Percentiles rank a stretch among this genome's conserved stretches.
These are phyloP conservation scores for Zaprionus nigranus DNA, from an alignment of 1,140 invertebrate genomes.

Conservation along the genomic window DNA sequence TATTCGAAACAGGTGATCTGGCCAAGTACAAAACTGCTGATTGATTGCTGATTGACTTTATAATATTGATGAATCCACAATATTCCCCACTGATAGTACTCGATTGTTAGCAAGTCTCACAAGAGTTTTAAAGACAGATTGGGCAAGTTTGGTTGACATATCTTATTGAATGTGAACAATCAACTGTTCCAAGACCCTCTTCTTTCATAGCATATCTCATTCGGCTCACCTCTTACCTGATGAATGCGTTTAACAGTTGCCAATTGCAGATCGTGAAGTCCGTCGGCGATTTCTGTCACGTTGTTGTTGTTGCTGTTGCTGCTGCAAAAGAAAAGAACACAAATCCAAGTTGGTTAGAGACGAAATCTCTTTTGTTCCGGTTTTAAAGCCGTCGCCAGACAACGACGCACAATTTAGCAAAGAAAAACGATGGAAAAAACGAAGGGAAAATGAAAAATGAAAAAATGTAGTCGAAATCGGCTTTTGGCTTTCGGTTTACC, in stretches of 20 bases:
- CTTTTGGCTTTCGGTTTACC: conserved; percentile 53
- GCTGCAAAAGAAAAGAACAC: conserved; percentile 18
- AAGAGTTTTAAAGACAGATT: too few species aligned
- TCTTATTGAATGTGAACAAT: too few species aligned
- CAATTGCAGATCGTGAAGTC: neutral
- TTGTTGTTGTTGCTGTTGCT: neutral
- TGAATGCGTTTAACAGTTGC: conserved; percentile 5
- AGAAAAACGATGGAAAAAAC: neutral
- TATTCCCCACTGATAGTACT: too few species aligned
- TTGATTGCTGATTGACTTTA: too few species aligned
- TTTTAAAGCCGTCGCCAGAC: conserved; percentile 18
- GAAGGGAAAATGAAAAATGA: conserved; percentile 13
- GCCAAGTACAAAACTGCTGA: too few species aligned
- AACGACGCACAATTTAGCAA: conserved; percentile 35
- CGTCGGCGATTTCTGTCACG: neutral
- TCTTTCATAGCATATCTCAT: too few species aligned
- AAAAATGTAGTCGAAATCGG: conserved; percentile 38
- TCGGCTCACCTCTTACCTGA: neutral
- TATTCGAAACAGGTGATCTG: too few species aligned
- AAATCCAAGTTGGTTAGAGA: neutral
- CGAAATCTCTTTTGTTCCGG: conserved; percentile 14
- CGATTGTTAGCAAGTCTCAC: too few species aligned
- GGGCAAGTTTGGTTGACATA: too few species aligned
- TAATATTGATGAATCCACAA: too few species aligned
- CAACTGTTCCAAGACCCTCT: too few species aligned